Percentiles rank a stretch among this genome's conserved stretches.
Conservation (phyloP, 2,797 vertebrate species). For the Dicrostonyx torquatus region DNA sequence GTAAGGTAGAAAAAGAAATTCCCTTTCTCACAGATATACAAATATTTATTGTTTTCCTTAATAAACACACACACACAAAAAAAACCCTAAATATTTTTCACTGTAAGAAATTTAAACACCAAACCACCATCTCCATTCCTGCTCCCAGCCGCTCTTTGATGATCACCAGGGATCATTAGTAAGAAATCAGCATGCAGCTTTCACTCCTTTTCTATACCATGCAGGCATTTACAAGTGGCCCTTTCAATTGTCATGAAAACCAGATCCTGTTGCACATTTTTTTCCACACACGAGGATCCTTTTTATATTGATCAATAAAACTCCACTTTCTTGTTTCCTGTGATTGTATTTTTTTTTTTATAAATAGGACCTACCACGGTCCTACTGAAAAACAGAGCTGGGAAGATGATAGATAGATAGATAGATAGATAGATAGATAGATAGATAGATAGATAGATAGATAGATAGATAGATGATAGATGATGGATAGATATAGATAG, state of each 20-base stretch:
- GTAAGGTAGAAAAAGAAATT: not conserved
- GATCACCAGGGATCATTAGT: not conserved
- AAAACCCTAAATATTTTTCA: not conserved
- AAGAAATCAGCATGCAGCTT: not conserved
- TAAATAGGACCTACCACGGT: not conserved
- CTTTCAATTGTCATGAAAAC: conserved; percentile 3
- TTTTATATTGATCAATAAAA: not conserved
- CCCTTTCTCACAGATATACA: not conserved
- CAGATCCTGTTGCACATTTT: not conserved
- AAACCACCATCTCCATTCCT: not conserved
- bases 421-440: not conserved
- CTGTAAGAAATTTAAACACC: not conserved
- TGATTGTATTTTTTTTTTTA: not conserved
- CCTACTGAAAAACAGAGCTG: not conserved
- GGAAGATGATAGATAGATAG: not conserved
- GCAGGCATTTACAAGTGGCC: not conserved
- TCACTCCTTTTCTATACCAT: not conserved
- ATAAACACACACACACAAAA: not conserved
- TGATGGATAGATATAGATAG: not conserved
- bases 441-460: not conserved
- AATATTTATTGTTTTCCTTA: not conserved
- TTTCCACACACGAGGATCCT: not conserved
- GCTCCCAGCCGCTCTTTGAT: not conserved
- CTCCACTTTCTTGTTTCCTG: not conserved
- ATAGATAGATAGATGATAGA: not conserved